A percentile compares a stretch with the other conserved stretches of the same genome.
These are phyloP conservation scores for Micrasema minimum DNA, from an alignment of 1,140 invertebrate genomes.

Conservation along the genomic window DNA sequence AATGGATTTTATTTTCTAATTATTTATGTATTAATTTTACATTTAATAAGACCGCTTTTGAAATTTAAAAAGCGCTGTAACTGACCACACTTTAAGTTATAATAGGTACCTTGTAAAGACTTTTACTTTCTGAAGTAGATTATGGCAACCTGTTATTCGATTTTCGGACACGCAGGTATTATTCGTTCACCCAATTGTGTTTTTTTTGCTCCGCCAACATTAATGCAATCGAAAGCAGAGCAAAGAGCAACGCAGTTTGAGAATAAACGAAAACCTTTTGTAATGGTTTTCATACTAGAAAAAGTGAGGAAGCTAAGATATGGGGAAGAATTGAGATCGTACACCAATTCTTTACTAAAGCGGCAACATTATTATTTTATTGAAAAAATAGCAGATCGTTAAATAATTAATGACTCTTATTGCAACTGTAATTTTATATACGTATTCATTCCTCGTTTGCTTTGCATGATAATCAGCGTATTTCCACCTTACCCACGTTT, in stretches of 20 bases:
- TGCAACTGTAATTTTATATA: no score
- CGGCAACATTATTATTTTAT: no score
- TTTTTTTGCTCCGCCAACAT: slow-evolving; percentile 18
- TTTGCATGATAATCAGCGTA: no score
- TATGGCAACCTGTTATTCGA: slow-evolving; percentile 37
- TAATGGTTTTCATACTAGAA: slow-evolving; percentile 22
- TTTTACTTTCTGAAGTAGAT: slow-evolving; percentile 39
- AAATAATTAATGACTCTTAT: no score
- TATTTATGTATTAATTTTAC: no score
- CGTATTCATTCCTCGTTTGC: no score
- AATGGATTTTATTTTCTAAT: no score
- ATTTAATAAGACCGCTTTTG: neutral
- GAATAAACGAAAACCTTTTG: slow-evolving; percentile 16
- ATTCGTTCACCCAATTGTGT: slow-evolving; percentile 19
- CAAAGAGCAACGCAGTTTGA: slow-evolving; percentile 13
- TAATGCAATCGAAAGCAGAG: slow-evolving; percentile 26
- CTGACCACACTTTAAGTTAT: neutral
- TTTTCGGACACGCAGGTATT: slow-evolving; percentile 31
- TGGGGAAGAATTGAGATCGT: slow-evolving; percentile 1
- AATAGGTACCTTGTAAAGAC: slow-evolving; percentile 33
- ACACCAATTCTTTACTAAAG: neutral
- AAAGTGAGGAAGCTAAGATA: slow-evolving; percentile 1
- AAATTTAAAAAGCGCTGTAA: neutral
- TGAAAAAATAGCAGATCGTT: no score
- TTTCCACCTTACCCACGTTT: no score